Evolutionary conservation across 2,888 invertebrate genomes (phyloP), one percentile per base, ranked within the genome.

Genomic region (Morinoia aosen): DNA sequence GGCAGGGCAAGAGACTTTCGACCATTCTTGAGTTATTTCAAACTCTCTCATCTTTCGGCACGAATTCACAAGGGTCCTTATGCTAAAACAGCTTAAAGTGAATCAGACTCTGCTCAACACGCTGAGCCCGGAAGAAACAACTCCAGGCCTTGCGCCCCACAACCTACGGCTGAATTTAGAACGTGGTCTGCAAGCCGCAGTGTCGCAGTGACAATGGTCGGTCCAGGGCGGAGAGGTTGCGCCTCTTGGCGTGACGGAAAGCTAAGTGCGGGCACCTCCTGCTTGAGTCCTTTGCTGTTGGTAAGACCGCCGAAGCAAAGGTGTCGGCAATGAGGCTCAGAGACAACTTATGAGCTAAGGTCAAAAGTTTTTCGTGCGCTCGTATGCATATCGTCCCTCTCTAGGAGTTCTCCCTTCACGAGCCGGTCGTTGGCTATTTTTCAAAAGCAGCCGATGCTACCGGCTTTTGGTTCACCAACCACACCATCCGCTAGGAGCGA

Each of bases 181-280:
- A 57, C 16, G 93, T 16, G 58, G 57, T 57, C 57, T 48, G 33
- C 57, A 12, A 93, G 56, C 48, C 33, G 48, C 39, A 93, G 93
- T 93, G 93, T 93, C 93, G 93, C 93, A 57, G 93, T 93, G 48
- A 93, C 33, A 93, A 93, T 39, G 16, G 48, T 39, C 93, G 48
- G 58, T 48, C n/a, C 48, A 93, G 48, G 56, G 93, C n/a, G 93
- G 93, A 33, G 57, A 33, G 93, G 93, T 93, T 93, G 93, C 57
- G 93, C 93, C 93, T 93, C 93, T 93, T 56, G 93, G n/a, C 57
- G 93, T 57, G 57, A 57, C 56, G 93, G 93, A 56, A 93, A 57
- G 93, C 93, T 93, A 93, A 93, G 93, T 93, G 93, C 48, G 93
- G 57, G 93, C 57, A 57, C 93, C 93, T 90, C 93, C 58, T 93